Evolutionary conservation across 2,888 invertebrate species (phyloP).

Genomic region (Meteorus colon): DNA sequence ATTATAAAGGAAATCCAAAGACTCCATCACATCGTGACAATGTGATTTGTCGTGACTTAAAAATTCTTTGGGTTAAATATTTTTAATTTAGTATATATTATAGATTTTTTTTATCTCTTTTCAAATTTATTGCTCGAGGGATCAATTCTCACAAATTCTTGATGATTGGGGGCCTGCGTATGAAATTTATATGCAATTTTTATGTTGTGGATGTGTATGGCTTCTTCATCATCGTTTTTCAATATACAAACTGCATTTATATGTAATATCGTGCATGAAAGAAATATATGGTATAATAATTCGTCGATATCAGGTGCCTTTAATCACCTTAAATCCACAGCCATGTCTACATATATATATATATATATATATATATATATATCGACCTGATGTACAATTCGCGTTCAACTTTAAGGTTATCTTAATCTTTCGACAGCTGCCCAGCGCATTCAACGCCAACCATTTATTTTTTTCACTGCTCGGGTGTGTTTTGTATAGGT

Average conservation of each 20-base stretch:
- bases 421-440: constrained; percentile 73
- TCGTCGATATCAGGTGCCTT: constrained; percentile 72
- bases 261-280: constrained; percentile 39
- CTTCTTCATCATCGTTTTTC: constrained; percentile 47
- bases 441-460: constrained; percentile 61
- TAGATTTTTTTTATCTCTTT: constrained; percentile 1
- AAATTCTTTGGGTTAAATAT: neutral
- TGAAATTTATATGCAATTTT: constrained; percentile 59
- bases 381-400: constrained; percentile 63
- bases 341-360: constrained; percentile 47
- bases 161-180: constrained; percentile 12
- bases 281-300: constrained; percentile 71
- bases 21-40: constrained; percentile 33
- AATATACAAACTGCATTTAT: constrained; percentile 25
- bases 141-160: constrained; percentile 50
- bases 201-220: constrained; percentile 45
- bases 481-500: constrained; percentile 12
- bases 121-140: constrained; percentile 9
- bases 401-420: constrained; percentile 71
- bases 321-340: constrained; percentile 73
- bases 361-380: neutral
- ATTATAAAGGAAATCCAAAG: neutral
- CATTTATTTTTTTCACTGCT: constrained; percentile 34
- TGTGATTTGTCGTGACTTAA: constrained; percentile 40
- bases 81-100: neutral